A percentile compares a stretch with the other conserved stretches of the same genome.
phyloP scores from a whole-genome alignment of 53 echinoderm and acorn worm genomes.

The Zoroaster sp. region DNA sequence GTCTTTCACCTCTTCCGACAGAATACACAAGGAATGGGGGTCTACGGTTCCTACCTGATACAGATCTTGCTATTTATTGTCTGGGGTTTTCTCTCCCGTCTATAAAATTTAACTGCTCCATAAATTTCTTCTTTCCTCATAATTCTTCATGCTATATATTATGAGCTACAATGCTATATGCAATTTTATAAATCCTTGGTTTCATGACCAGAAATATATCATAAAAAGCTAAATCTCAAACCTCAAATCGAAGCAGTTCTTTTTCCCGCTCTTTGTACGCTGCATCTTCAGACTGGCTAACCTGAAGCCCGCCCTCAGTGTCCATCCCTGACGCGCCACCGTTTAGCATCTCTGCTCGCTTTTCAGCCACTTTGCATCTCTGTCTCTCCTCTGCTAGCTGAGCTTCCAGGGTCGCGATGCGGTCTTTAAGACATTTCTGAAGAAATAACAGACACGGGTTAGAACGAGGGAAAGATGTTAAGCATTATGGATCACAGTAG shows the following conservation, averaged over 20 bases:
- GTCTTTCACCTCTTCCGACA: too few relatives aligned
- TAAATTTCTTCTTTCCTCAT: too few relatives aligned
- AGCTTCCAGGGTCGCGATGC: slow-evolving; percentile 69
- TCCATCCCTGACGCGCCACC: slow-evolving; percentile 62
- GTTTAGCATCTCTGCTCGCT: slow-evolving; percentile 69
- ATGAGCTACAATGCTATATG: too few relatives aligned
- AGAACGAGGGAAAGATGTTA: background rate
- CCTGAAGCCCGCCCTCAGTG: slow-evolving; percentile 70
- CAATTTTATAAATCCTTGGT: too few relatives aligned
- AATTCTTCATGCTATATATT: too few relatives aligned
- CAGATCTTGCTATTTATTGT: too few relatives aligned
- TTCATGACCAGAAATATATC: background rate
- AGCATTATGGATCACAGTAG: background rate
- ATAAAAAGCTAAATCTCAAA: slow-evolving; percentile 27
- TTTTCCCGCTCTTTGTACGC: slow-evolving; percentile 78
- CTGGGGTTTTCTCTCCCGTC: too few relatives aligned
- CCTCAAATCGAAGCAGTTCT: slow-evolving; percentile 93
- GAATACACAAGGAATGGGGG: too few relatives aligned
- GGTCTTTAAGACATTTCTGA: slow-evolving; percentile 60
- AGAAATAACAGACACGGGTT: background rate
- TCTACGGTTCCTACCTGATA: too few relatives aligned
- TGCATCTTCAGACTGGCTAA: slow-evolving; percentile 70
- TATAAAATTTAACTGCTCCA: too few relatives aligned
- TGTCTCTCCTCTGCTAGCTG: slow-evolving; percentile 88
- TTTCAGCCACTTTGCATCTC: slow-evolving; percentile 66